A percentile compares a stretch with the other conserved stretches of the same genome.
phyloP scores from a whole-genome alignment of 2,888 invertebrate genomes.

The Hipparchia semele region DNA sequence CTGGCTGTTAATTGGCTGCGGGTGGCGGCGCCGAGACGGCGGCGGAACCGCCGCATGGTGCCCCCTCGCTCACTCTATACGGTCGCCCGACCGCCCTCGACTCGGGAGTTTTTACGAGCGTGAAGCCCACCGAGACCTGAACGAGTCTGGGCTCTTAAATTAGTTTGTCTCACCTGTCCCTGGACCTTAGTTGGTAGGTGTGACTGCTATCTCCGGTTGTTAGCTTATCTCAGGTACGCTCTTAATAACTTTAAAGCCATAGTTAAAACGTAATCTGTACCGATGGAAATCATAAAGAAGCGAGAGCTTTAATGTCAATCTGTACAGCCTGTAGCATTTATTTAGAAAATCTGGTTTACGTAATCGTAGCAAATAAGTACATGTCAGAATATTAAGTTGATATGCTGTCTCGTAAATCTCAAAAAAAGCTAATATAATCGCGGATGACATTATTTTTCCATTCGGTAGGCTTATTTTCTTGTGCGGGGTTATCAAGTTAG shows the following conservation, averaged over 20 bases:
- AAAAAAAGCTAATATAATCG: constrained; percentile 21
- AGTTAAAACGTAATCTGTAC: background rate
- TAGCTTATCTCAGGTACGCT: constrained; percentile 17
- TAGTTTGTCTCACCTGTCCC: constrained; percentile 63
- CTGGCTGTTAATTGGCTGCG: constrained; percentile 82
- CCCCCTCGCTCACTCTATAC: constrained; percentile 66
- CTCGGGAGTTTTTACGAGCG: constrained; percentile 75
- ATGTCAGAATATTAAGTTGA: constrained; percentile 20
- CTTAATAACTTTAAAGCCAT: background rate
- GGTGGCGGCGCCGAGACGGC: constrained; percentile 83
- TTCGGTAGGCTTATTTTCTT: constrained; percentile 81
- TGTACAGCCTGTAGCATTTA: background rate
- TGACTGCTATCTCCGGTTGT: constrained; percentile 32
- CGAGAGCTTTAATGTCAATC: background rate
- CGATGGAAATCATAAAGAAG: background rate
- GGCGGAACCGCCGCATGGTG: constrained; percentile 81
- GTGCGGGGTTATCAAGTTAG: constrained; percentile 80
- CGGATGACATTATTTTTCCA: constrained; percentile 78
- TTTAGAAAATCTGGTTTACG: constrained; percentile 7
- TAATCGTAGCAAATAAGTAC: constrained; percentile 9
- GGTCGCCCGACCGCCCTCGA: constrained; percentile 67
- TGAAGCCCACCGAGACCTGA: constrained; percentile 70
- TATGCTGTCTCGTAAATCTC: constrained; percentile 26
- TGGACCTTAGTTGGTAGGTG: constrained; percentile 60
- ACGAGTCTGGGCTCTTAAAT: constrained; percentile 73